phyloP scores from a whole-genome alignment of 2,797 vertebrate genomes.

The Gallinago solitaria region DNA sequence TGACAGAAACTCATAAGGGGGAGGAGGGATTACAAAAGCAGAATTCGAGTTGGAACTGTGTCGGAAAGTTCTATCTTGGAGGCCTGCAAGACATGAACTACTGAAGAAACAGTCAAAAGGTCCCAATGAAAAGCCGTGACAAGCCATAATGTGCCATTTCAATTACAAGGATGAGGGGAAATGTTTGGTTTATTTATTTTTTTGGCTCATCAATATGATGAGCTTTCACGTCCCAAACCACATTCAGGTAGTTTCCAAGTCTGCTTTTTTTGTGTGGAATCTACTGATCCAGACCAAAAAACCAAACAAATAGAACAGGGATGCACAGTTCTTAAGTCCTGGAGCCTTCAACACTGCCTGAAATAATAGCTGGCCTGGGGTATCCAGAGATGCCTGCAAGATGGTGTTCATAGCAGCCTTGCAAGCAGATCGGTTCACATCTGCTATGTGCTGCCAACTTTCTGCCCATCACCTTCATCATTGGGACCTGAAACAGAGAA shows the following conservation, averaged over 20 bases:
- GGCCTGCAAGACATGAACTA: conserved; percentile 66
- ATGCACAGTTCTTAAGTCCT: conserved; percentile 85
- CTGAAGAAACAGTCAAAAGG: conserved; percentile 83
- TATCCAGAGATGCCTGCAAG: conserved; percentile 84
- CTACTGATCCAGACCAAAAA: conserved; percentile 76
- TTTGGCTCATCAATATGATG: conserved; percentile 99
- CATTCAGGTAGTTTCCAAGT: conserved; percentile 84
- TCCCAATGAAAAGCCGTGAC: conserved; percentile 90
- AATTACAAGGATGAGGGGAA: conserved; percentile 80
- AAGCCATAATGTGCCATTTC: conserved; percentile 89
- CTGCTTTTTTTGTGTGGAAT: conserved; percentile 73
- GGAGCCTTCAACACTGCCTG: conserved; percentile 83
- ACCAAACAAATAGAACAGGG: conserved; percentile 83
- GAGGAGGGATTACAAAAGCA: neutral
- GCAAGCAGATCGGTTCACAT: conserved; percentile 73
- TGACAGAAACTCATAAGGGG: neutral
- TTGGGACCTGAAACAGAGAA: conserved; percentile 82
- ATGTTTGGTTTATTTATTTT: conserved; percentile 57
- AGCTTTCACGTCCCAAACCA: conserved; percentile 93
- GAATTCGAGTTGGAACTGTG: neutral
- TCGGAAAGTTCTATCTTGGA: conserved; percentile 18
- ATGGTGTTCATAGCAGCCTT: conserved; percentile 83
- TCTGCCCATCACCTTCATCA: conserved; percentile 88
- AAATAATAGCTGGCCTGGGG: conserved; percentile 82
- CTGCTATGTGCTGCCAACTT: conserved; percentile 95